Conservation (phyloP, 2,797 vertebrate species). For the Anabacerthia variegaticeps region DNA sequence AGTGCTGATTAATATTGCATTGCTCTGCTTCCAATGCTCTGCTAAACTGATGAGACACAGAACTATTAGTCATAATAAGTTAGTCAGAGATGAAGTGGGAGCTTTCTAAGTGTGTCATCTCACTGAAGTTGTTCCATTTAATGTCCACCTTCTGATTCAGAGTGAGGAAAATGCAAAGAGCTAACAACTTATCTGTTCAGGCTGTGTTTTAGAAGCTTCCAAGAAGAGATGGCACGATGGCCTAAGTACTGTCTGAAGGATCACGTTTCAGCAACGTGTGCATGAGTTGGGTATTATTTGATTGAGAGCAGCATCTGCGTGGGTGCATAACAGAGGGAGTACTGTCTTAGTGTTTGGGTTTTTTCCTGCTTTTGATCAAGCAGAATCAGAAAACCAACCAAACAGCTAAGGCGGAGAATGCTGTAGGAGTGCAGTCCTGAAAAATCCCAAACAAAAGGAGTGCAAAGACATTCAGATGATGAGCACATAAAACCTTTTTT, state of each 20-base stretch:
- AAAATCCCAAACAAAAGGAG: neutral
- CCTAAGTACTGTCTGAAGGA: neutral
- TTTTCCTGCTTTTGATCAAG: neutral
- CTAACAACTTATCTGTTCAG: neutral
- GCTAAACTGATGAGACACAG: neutral
- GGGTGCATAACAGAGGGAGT: neutral
- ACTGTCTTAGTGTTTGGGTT: neutral
- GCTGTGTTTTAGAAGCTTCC: neutral
- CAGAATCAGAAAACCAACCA: neutral
- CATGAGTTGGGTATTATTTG: neutral
- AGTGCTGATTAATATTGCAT: neutral
- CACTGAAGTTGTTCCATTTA: neutral
- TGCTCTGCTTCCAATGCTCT: neutral
- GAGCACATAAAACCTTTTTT: neutral
- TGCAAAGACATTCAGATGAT: neutral
- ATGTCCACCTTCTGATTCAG: neutral
- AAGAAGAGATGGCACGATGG: neutral
- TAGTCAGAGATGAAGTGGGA: neutral
- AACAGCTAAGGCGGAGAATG: neutral
- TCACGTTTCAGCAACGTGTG: rapidly evolving
- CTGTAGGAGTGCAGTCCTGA: neutral
- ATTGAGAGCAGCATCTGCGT: neutral
- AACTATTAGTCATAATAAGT: neutral
- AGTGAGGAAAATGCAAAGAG: neutral
- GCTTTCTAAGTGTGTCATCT: neutral